phyloP scores from a whole-genome alignment of 2,113 vertebrate genomes.

The Oenanthe melanoleuca region DNA sequence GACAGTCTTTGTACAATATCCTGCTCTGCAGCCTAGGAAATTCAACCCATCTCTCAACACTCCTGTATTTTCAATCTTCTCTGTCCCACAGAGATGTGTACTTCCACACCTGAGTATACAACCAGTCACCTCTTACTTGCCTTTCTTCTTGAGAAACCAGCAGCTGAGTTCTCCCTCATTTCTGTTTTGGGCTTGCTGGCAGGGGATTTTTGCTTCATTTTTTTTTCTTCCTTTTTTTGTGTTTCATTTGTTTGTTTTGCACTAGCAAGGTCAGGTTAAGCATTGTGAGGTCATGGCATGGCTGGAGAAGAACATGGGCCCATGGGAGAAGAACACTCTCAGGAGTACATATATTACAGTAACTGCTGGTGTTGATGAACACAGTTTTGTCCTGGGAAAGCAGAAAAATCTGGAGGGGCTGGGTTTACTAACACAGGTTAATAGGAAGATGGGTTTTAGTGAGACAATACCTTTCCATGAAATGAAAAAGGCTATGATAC shows the following conservation, averaged over 20 bases:
- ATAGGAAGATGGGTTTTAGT: neutral
- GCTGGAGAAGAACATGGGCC: neutral
- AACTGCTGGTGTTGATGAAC: neutral
- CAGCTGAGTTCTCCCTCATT: neutral
- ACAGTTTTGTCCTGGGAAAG: neutral
- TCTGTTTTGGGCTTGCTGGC: neutral
- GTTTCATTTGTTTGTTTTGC: neutral
- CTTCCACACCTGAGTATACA: neutral
- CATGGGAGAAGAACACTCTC: neutral
- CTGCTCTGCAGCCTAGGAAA: neutral
- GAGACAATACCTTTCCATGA: neutral
- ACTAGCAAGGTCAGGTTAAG: neutral
- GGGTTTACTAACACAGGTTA: neutral
- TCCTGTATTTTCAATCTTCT: neutral
- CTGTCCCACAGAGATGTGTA: neutral
- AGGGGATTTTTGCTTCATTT: neutral
- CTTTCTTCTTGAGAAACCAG: neutral
- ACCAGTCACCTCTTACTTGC: neutral
- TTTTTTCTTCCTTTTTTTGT: neutral
- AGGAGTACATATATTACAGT: neutral
- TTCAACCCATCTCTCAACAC: neutral
- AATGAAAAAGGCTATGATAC: neutral
- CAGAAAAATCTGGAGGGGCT: neutral
- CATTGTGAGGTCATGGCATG: neutral
- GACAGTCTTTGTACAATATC: neutral